A percentile compares a stretch with the other conserved stretches of the same genome.
These are phyloP conservation scores for Aleiodes alternator DNA, from an alignment of 2,888 invertebrate genomes.

Conservation along the genomic window DNA sequence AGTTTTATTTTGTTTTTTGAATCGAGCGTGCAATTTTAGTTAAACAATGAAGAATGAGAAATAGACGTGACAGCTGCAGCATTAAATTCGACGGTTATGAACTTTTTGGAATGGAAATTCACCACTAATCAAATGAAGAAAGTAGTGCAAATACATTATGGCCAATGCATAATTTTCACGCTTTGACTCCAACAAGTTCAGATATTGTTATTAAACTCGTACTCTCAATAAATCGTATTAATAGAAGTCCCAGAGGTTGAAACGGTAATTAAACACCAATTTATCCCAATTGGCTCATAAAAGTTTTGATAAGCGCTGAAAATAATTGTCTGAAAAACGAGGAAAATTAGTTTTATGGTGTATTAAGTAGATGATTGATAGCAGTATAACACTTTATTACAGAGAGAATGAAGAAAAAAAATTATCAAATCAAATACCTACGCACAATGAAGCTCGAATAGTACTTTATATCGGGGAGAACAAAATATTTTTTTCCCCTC, in stretches of 20 bases:
- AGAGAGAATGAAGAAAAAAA: constrained; percentile 11
- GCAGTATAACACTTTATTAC: neutral
- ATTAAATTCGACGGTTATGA: too few species aligned
- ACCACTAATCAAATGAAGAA: too few species aligned
- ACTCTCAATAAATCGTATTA: neutral
- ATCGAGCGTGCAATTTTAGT: too few species aligned
- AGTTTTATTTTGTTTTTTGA: too few species aligned
- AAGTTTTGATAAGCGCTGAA: constrained; percentile 4
- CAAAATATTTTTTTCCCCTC: constrained; percentile 15
- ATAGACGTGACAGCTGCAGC: too few species aligned
- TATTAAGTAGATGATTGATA: constrained; percentile 10
- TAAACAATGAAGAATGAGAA: too few species aligned
- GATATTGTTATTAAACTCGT: neutral
- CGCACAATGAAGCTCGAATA: neutral
- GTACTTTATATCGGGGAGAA: too few species aligned
- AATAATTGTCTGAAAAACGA: constrained; percentile 11
- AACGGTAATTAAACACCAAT: constrained; percentile 20
- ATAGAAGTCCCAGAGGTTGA: neutral
- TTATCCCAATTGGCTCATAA: constrained; percentile 4
- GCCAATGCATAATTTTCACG: too few species aligned
- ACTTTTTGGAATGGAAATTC: too few species aligned
- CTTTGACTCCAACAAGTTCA: neutral
- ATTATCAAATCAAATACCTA: neutral
- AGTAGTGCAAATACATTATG: too few species aligned
- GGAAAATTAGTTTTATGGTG: constrained; percentile 15